Evolutionary conservation across 2,888 invertebrate genomes (phyloP).

Genomic region (Steinernema hermaphroditum): DNA sequence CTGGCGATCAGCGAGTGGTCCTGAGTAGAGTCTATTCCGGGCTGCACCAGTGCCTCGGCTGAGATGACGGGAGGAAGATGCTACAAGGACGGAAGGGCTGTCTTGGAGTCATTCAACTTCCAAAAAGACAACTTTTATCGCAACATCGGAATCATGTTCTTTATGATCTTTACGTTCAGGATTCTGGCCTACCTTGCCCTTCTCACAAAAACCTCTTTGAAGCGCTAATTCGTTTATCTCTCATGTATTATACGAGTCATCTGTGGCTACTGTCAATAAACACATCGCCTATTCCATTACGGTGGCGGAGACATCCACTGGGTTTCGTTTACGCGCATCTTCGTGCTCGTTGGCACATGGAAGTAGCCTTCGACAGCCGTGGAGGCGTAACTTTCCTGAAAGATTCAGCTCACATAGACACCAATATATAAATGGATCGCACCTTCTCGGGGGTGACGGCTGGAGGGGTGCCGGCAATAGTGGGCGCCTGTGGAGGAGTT

Average conservation of each 20-base stretch:
- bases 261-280: too few species aligned
- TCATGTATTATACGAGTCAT: too few species aligned
- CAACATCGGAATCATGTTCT: constrained; percentile 47
- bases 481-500: not conserved
- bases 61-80: constrained; percentile 21
- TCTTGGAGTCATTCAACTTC: constrained; percentile 54
- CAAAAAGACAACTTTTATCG: constrained; percentile 42
- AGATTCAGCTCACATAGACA: not conserved
- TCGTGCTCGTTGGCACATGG: not conserved
- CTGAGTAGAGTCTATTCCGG: constrained; percentile 55
- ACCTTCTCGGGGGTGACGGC: not conserved
- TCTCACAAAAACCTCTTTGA: constrained; percentile 36
- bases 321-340: not conserved
- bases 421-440: not conserved
- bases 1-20: constrained; percentile 67
- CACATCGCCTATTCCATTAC: too few species aligned
- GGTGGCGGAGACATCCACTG: not conserved
- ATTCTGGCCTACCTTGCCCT: constrained; percentile 58
- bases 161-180: constrained; percentile 55
- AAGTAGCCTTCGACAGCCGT: not conserved
- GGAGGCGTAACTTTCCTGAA: not conserved
- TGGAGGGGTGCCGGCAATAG: not conserved
- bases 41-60: constrained; percentile 4
- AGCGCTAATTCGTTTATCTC: not conserved
- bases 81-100: constrained; percentile 47